These are phyloP conservation scores for Suillia variegata DNA, from an alignment of 2,888 invertebrate species.

Conservation along the genomic window DNA sequence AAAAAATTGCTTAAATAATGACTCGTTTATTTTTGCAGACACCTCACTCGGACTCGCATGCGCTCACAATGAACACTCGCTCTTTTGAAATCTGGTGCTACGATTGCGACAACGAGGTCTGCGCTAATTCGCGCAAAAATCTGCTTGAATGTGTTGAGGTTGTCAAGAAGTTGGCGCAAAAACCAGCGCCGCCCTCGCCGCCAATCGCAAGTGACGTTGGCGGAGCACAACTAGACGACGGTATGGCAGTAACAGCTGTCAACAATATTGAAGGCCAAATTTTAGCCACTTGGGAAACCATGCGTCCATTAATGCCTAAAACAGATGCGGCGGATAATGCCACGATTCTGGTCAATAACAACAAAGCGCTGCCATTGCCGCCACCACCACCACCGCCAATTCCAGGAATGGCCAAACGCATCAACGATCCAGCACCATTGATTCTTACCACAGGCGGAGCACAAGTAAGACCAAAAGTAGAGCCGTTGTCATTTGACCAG, in stretches of 20 bases:
- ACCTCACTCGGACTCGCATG: slow-evolving; percentile 78
- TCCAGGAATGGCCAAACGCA: slow-evolving; percentile 55
- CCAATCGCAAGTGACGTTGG: slow-evolving; percentile 6
- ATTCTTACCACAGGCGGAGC: not conserved
- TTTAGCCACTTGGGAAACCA: slow-evolving; percentile 37
- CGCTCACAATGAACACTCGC: slow-evolving; percentile 73
- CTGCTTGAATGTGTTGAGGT: slow-evolving; percentile 77
- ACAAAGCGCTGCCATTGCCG: slow-evolving; percentile 31
- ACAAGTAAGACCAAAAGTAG: too few species aligned
- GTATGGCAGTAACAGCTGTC: slow-evolving; percentile 22
- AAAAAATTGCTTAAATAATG: not conserved
- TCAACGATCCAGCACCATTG: slow-evolving; percentile 30
- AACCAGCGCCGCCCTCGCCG: slow-evolving; percentile 34
- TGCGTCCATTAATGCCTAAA: slow-evolving; percentile 40
- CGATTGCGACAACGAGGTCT: slow-evolving; percentile 74
- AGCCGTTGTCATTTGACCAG: slow-evolving; percentile 28
- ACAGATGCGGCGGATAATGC: slow-evolving; percentile 19
- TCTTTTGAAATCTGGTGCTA: slow-evolving; percentile 81
- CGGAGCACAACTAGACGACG: not conserved
- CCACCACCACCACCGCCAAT: slow-evolving; percentile 41
- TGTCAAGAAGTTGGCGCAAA: slow-evolving; percentile 67
- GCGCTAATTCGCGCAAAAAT: slow-evolving; percentile 67
- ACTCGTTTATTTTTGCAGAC: slow-evolving; percentile 60
- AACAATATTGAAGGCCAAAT: slow-evolving; percentile 49
- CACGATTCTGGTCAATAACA: slow-evolving; percentile 12